Evolutionary conservation across 1,140 invertebrate genomes (phyloP).

Genomic region (Littorina saxatilis): DNA sequence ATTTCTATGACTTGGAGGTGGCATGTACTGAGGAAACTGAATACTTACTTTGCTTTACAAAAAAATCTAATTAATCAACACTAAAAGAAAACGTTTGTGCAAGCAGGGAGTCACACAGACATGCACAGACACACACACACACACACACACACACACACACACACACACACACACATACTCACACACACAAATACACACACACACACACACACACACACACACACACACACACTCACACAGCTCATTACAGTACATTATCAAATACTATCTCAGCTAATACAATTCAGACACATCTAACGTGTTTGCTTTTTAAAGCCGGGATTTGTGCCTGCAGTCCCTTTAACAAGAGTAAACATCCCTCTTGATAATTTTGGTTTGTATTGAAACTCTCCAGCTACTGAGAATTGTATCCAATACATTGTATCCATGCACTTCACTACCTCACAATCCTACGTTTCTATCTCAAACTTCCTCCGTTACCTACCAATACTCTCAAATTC

Average conservation of each 20-base stretch:
- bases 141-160: conserved; percentile 21
- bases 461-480: neutral
- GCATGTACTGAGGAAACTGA: neutral
- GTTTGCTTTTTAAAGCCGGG: too few relatives aligned
- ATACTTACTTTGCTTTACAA: too few relatives aligned
- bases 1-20: too few relatives aligned
- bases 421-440: neutral
- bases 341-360: too few relatives aligned
- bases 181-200: neutral
- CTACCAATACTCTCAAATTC: too few relatives aligned
- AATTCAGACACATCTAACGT: too few relatives aligned
- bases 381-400: too few relatives aligned
- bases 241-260: neutral
- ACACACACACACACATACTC: neutral
- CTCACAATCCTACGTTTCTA: neutral
- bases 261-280: neutral
- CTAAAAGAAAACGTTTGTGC: too few relatives aligned
- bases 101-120: neutral
- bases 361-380: too few relatives aligned
- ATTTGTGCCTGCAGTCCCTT: too few relatives aligned
- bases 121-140: neutral
- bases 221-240: neutral
- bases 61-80: too few relatives aligned
- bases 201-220: conserved; percentile 7
- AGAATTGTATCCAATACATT: too few relatives aligned